phyloP scores from a whole-genome alignment of 92 coral and sea anemone species.

The Bergia puertoricense region DNA sequence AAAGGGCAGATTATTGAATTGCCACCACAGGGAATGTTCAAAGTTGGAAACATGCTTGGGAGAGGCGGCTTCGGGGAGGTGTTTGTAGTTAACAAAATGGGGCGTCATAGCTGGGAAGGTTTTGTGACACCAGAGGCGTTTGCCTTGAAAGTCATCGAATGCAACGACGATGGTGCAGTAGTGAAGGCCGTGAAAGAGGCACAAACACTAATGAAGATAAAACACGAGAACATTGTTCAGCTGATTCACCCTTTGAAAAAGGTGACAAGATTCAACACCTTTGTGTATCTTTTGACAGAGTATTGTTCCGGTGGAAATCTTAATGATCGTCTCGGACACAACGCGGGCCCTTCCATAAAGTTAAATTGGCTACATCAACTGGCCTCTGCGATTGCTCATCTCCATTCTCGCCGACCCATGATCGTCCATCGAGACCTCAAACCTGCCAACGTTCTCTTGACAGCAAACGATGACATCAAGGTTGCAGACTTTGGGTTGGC shows the following conservation, averaged over 20 bases:
- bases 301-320: slow-evolving; percentile 30
- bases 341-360: background rate
- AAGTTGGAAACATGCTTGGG: slow-evolving; percentile 10
- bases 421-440: slow-evolving; percentile 20
- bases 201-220: background rate
- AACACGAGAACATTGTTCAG: slow-evolving; percentile 28
- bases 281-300: slow-evolving; percentile 17
- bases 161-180: background rate
- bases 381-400: background rate
- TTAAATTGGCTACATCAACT: background rate
- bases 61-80: slow-evolving; percentile 26
- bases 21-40: background rate
- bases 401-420: slow-evolving; percentile 23
- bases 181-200: slow-evolving; percentile 3
- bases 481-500: slow-evolving; percentile 10
- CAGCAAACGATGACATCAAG: background rate
- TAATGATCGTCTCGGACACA: slow-evolving; percentile 2
- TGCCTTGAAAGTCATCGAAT: slow-evolving; percentile 1
- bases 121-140: background rate
- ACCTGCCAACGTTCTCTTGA: slow-evolving; percentile 14
- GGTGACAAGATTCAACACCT: background rate
- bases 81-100: background rate
- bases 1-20: background rate
- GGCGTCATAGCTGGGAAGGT: background rate
- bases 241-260: background rate